Evolutionary conservation across 2,113 vertebrate species (phyloP).

Genomic region (Pelecanus crispus): DNA sequence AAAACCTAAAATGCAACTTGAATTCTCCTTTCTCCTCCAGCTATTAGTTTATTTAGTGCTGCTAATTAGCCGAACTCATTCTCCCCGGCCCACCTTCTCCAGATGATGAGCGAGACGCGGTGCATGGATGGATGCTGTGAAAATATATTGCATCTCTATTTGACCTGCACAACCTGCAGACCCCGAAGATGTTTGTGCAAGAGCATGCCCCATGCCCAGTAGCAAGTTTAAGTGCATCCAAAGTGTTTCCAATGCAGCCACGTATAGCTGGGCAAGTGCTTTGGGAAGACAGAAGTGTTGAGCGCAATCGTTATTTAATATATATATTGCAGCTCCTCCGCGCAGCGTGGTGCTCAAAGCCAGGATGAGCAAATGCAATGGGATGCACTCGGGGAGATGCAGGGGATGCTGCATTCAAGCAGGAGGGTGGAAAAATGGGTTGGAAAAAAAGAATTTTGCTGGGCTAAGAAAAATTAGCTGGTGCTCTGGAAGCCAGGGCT

Average conservation of each 20-base stretch:
- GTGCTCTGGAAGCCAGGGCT: neutral
- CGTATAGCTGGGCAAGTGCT: rapidly evolving
- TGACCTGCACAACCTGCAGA: neutral
- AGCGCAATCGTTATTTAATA: rapidly evolving
- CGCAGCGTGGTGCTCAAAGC: neutral
- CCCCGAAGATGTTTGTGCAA: neutral
- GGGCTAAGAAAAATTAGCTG: too few species aligned
- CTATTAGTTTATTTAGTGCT: neutral
- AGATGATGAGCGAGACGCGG: neutral
- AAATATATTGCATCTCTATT: rapidly evolving
- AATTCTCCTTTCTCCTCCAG: neutral
- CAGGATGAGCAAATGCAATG: neutral
- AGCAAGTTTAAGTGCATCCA: neutral
- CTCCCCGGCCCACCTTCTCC: neutral
- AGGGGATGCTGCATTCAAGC: neutral
- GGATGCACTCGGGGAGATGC: neutral
- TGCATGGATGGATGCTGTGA: neutral
- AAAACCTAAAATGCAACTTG: neutral
- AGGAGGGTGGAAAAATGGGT: neutral
- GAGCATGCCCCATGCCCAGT: too few species aligned
- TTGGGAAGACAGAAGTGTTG: neutral
- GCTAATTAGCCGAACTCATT: neutral
- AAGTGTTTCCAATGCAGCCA: neutral
- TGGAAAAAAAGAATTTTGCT: neutral
- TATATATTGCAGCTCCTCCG: rapidly evolving